Evolutionary conservation across 2,797 vertebrate species (phyloP).

Genomic region (Eospalax fontanierii): DNA sequence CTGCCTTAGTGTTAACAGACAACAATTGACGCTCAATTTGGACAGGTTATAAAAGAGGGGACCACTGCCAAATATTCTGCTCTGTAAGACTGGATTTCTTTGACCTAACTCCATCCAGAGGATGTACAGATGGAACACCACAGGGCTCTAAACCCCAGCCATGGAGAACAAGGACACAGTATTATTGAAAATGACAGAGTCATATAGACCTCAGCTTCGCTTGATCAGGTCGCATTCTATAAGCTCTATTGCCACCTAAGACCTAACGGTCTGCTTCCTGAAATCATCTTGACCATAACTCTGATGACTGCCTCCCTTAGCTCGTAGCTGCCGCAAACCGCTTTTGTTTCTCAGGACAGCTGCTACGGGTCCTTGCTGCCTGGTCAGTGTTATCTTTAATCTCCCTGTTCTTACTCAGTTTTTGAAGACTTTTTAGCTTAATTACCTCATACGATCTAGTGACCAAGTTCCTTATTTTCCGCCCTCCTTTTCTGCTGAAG

Average conservation of each 20-base stretch:
- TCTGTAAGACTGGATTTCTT: conserved; percentile 25
- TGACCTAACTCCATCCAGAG: neutral
- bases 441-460: neutral
- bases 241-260: neutral
- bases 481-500: neutral
- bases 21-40: neutral
- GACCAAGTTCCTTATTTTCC: neutral
- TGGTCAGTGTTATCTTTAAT: neutral
- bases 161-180: neutral
- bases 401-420: neutral
- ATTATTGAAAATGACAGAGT: neutral
- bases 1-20: neutral
- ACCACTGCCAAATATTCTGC: conserved; percentile 16
- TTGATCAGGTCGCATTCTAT: conserved; percentile 27
- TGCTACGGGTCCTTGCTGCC: neutral
- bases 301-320: neutral
- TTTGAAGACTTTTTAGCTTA: neutral
- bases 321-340: neutral
- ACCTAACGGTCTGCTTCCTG: neutral
- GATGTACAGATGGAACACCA: neutral
- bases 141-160: neutral
- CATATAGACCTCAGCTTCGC: neutral
- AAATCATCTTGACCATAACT: neutral
- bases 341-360: neutral
- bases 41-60: conserved; percentile 14